A percentile compares a stretch with the other conserved stretches of the same genome.
Evolutionary conservation across 2,797 vertebrate species (phyloP).

Genomic region (Furcifer pardalis): DNA sequence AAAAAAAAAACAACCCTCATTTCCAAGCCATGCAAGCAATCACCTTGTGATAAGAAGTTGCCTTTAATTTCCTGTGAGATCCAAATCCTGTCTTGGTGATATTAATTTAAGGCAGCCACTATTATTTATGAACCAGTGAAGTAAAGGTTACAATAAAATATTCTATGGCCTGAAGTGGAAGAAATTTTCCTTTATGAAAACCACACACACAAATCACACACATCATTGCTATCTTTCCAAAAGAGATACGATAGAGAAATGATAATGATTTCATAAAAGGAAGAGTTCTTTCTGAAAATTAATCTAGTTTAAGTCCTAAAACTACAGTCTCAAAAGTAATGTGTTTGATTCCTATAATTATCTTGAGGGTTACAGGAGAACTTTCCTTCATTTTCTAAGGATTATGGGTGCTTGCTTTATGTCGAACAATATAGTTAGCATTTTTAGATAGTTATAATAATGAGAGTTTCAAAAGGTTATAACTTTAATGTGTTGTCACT

Average conservation of each 20-base stretch:
- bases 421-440: neutral
- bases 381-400: neutral
- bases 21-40: neutral
- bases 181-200: neutral
- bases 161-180: neutral
- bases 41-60: neutral
- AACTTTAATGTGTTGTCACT: conserved; percentile 13
- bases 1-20: fast-evolving
- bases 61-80: conserved; percentile 12
- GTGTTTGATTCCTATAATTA: neutral
- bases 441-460: conserved; percentile 3
- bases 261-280: neutral
- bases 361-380: neutral
- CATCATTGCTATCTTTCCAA: neutral
- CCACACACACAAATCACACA: neutral
- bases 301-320: neutral
- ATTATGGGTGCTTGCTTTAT: conserved; percentile 2
- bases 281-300: neutral
- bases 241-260: neutral
- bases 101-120: neutral
- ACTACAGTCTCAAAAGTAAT: neutral
- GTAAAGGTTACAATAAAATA: neutral
- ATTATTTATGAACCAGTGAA: neutral
- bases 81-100: neutral
- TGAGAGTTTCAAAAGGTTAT: neutral